Evolutionary conservation across 2,888 invertebrate genomes (phyloP).

Genomic region (Drosophila setosimentum): DNA sequence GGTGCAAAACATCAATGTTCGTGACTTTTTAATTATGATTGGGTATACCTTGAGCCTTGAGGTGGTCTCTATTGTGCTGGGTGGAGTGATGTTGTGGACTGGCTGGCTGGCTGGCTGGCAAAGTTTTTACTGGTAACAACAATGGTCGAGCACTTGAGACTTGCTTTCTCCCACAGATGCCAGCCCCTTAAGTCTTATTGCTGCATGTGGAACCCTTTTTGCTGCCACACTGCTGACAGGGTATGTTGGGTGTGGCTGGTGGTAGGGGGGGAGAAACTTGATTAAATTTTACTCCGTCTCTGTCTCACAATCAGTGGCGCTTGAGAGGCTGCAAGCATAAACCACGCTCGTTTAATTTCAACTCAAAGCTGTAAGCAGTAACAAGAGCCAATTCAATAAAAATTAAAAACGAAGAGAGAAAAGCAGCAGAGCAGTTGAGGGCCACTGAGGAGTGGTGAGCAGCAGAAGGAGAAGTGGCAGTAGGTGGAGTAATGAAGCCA

Average conservation of each 20-base stretch:
- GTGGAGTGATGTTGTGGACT: not conserved
- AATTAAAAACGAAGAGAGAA: slow-evolving; percentile 67
- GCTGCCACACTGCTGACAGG: slow-evolving; percentile 2
- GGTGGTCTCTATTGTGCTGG: not conserved
- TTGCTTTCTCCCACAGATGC: slow-evolving; percentile 61
- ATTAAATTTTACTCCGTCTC: slow-evolving; percentile 74
- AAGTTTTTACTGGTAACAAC: slow-evolving; percentile 69
- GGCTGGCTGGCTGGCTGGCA: slow-evolving; percentile 13
- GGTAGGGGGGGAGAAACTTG: slow-evolving; percentile 51
- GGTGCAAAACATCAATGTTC: slow-evolving; percentile 36
- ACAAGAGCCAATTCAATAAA: slow-evolving; percentile 79
- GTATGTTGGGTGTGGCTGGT: not conserved
- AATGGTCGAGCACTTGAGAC: slow-evolving; percentile 74
- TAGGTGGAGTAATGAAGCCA: not conserved
- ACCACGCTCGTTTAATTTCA: slow-evolving; percentile 80
- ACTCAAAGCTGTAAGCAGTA: slow-evolving; percentile 80
- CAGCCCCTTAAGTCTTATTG: slow-evolving; percentile 6
- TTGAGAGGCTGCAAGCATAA: slow-evolving; percentile 68
- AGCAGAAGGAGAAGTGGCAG: not conserved
- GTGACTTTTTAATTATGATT: slow-evolving; percentile 45
- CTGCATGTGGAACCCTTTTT: slow-evolving; percentile 53
- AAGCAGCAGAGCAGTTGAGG: slow-evolving; percentile 9
- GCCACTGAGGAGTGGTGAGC: not conserved
- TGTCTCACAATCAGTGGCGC: slow-evolving; percentile 56
- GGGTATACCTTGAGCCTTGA: slow-evolving; percentile 1